Evolutionary conservation across 2,113 vertebrate genomes (phyloP), one percentile per base, ranked within the genome.

Genomic region (Manacus vitellinus): DNA sequence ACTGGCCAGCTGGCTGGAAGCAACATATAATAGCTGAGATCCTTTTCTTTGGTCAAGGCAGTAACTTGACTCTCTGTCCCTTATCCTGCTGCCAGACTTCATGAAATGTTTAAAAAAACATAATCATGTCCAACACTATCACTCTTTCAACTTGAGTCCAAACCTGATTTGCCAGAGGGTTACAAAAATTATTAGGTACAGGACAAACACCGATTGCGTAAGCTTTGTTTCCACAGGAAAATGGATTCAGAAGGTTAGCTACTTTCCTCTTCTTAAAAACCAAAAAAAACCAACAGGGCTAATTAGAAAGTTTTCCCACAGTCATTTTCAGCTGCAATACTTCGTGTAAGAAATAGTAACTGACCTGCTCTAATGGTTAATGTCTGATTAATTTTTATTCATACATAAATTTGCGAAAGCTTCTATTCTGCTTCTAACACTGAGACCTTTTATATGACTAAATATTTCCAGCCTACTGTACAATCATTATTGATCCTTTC

Each of bases 141-240:
- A 9, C 30, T 91, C 30, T 73, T 80, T 63, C 79, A 77, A 51
- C 79, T 73, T 83, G 1, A 68, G n/a, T 79, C 46, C 88, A 94
- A 88, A 88, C 37, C 72, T 70, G 46, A 62, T 93, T 93, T 88
- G 46, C 68, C 72, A 85, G 43, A 70, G 72, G 35, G 51, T 91
- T 77, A 59, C 76, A 91, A 71, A 83, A 86, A 86, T 78, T 62
- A 55, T 55, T 70, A 86, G 76, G 72, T 89, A 74, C 73, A 70
- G 65, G 67, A 92, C 89, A 95, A 95, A 89, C 72, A 89, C 39
- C 9, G 68, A 86, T 96, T 94, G 89, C 7, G 6, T 84, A 95
- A 97, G 47, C 66, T 88, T 92, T 90, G 72, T 95, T 96, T 97
- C 83, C 95, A 95, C 86, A 94, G 93, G 89, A 95, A 95, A 92